Base-by-base conservation (phyloP, 1,140 invertebrate species). In the Phenacoccus solenopsis region DNA sequence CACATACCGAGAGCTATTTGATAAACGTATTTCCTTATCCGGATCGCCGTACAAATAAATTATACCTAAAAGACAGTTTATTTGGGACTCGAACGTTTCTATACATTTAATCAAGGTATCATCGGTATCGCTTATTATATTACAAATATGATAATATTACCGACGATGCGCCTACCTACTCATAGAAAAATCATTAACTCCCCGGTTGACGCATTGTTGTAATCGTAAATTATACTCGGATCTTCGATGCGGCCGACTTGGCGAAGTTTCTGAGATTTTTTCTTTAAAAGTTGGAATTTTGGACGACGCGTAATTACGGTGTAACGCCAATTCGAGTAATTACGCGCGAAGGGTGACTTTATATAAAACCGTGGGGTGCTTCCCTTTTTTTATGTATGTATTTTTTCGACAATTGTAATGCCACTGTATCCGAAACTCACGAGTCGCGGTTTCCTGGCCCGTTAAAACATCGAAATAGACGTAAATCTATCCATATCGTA, bases 71-170 rank as follows among this genome's bases (percentile, higher is more conserved):
- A 5, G 16, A 49, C 12, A 49, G 4, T 49, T 49, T 49, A 49
- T 49, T 49, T 49, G 5, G 38, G 16, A 49, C 3, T 49, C 38
- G 38, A 49, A 49, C 38, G 38, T 49, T 49, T 49, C 38, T n/a
- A 49, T 49, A 49, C 38, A 49, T 49, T 49, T 49, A 49, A 49
- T 49, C 38, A 49, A 49, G 38, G 38, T 49, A 49, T 49, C 38
- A 49, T n/a, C 5, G 30, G 13, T 32, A 7, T 32, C n/a, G n/a
- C n/a, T n/a, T n/a, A n/a, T n/a, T n/a, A n/a, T n/a, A n/a, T n/a
- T n/a, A n/a, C n/a, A n/a, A n/a, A n/a, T n/a, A n/a, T n/a, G n/a
- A n/a, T n/a, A n/a, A n/a, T n/a, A n/a, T n/a, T n/a, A n/a, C n/a
- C n/a, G n/a, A n/a, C n/a, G n/a, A n/a, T n/a, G n/a, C n/a, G n/a